Base-by-base conservation (phyloP, 30 jellyfish, hydroid and myxozoan species). In the Aurelia sp. region DNA sequence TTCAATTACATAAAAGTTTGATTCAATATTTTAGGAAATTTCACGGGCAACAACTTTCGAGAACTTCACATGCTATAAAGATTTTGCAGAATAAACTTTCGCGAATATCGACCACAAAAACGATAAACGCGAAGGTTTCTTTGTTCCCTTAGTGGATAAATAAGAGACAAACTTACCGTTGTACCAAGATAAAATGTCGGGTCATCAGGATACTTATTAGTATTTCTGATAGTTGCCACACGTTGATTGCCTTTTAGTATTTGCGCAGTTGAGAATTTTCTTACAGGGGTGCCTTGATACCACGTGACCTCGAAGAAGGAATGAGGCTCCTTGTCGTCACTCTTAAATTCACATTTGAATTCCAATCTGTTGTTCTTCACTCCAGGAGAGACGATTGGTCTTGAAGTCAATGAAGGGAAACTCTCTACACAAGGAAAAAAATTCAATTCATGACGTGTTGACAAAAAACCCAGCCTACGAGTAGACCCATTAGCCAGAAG, bases 311-410 rank as follows among this genome's bases (percentile, higher is more conserved):
- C 93, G 63, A 87, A 85, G 18, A 64, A 58, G 0, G 88, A 76
- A 17, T 65, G 73, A 8, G 51, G 37, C 12, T 65, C 92, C 4
- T 50, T 81, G 57, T 85, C 89, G 13, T 75, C 86, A 40, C 96
- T 85, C 35, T 65, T 41, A 64, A 93, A 81, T 52, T 80, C 81
- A 53, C 98, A 93, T 44, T 41, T 73, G 58, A 93, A 82, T 69
- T 50, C 66, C 27, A 93, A 21, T 31, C 91, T 83, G 17, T 82
- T 88, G 83, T 82, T 71, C 53, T 82, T 51, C 18, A 87, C 93
- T 4, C 83, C 97, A 5, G 90, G 92, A 3, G 91, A 37, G 17
- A 87, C 55, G 13, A 33, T 67, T 44, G 98, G 98, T 0, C 64
- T 80, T 13, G 74, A 53, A 13, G 35, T 66, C 50, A 87, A 41